Conservation (phyloP, 2,113 vertebrate species). For the Dolichallabes microphthalmus region DNA sequence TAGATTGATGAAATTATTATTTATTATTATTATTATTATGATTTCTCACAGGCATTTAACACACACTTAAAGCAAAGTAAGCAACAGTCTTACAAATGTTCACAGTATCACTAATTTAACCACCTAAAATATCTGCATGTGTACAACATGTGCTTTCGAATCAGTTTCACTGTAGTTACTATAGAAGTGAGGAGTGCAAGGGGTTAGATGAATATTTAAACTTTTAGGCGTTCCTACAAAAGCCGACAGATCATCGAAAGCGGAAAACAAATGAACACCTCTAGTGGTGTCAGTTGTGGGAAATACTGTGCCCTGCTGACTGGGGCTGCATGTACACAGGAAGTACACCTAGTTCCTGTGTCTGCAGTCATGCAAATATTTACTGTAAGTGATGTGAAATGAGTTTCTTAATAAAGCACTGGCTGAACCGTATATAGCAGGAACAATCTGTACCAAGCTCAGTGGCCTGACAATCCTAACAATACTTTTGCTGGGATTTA, state of each 20-base stretch:
- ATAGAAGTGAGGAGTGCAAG: neutral
- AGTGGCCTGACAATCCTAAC: neutral
- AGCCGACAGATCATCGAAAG: slow-evolving; percentile 31
- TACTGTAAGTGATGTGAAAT: slow-evolving; percentile 64
- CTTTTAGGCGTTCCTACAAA: neutral
- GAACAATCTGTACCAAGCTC: neutral
- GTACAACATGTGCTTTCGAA: neutral
- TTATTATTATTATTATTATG: neutral
- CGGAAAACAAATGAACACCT: neutral
- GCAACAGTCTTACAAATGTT: neutral
- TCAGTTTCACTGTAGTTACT: neutral
- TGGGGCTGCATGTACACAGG: slow-evolving; percentile 50
- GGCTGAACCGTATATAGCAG: slow-evolving; percentile 5
- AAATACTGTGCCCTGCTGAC: neutral
- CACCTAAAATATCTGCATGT: neutral
- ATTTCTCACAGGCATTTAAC: slow-evolving; percentile 8
- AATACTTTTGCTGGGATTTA: neutral
- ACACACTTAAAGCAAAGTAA: slow-evolving; percentile 1
- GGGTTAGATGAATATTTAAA: neutral
- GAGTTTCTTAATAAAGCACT: slow-evolving; percentile 19
- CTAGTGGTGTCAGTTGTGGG: slow-evolving; percentile 2
- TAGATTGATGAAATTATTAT: neutral
- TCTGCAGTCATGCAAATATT: slow-evolving; percentile 69
- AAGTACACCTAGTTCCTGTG: slow-evolving; percentile 70
- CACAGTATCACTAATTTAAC: neutral